Evolutionary conservation across 2,888 invertebrate genomes (phyloP).

Genomic region (Standfussiana lucernea): DNA sequence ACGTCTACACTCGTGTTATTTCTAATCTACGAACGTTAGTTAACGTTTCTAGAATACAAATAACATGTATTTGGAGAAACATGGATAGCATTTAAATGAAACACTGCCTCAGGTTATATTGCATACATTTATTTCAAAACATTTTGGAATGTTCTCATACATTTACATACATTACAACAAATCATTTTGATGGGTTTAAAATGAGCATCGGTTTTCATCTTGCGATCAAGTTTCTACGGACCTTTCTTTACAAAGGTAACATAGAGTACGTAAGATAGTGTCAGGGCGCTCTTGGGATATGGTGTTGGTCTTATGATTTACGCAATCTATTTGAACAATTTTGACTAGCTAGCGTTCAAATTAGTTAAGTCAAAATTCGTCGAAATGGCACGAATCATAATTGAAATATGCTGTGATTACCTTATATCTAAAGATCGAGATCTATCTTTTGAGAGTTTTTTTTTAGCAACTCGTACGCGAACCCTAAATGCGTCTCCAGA

Average conservation of each 20-base stretch:
- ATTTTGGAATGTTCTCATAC: conserved; percentile 20
- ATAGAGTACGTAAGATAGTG: neutral
- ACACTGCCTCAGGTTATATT: neutral
- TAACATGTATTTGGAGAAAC: conserved; percentile 31
- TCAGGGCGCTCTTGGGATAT: neutral
- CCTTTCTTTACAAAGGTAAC: conserved; percentile 6
- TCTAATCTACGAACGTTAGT: conserved; percentile 11
- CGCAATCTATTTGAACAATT: neutral
- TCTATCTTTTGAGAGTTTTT: neutral
- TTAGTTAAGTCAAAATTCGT: neutral
- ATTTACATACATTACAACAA: conserved; percentile 56
- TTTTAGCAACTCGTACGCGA: neutral
- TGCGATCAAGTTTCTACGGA: conserved; percentile 6
- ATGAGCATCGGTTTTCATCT: conserved; percentile 49
- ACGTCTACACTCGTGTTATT: conserved; percentile 30
- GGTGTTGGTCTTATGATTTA: neutral
- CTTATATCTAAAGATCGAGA: neutral
- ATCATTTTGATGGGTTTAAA: conserved; percentile 57
- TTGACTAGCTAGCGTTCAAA: neutral
- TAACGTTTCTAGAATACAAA: conserved; percentile 35
- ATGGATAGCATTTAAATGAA: conserved; percentile 30
- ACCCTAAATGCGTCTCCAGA: neutral
- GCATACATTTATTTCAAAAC: conserved; percentile 30
- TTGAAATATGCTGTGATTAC: neutral
- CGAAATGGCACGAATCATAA: neutral